Evolutionary conservation across 2,797 vertebrate species (phyloP).

Genomic region (Cossypha dichroa): DNA sequence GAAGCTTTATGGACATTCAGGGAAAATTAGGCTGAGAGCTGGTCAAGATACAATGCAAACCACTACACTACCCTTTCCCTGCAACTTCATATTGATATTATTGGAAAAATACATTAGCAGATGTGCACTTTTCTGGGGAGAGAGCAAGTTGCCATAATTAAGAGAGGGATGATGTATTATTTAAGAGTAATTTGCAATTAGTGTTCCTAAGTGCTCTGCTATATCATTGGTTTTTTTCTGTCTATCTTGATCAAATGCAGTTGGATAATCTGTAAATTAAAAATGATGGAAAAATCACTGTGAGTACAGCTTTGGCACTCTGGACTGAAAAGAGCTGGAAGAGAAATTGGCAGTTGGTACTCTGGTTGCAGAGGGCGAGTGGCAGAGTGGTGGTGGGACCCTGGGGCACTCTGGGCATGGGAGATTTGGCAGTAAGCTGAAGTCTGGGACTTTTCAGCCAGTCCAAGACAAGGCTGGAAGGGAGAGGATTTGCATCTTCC

Average conservation of each 20-base stretch:
- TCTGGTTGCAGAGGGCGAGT: not conserved
- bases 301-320: not conserved
- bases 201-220: slow-evolving; percentile 29
- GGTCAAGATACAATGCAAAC: not conserved
- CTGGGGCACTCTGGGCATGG: not conserved
- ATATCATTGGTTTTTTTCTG: slow-evolving; percentile 12
- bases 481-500: not conserved
- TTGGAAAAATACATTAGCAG: slow-evolving; percentile 32
- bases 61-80: not conserved
- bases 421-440: not conserved
- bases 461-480: not conserved
- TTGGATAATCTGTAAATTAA: slow-evolving; percentile 50
- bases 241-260: slow-evolving; percentile 39
- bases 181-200: slow-evolving; percentile 66
- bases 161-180: slow-evolving; percentile 30
- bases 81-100: slow-evolving; percentile 24
- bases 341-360: not conserved
- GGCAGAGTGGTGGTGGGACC: not conserved
- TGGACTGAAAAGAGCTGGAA: not conserved
- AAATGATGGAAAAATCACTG: not conserved
- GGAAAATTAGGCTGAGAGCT: not conserved
- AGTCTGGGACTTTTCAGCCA: not conserved
- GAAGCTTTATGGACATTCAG: not conserved
- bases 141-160: slow-evolving; percentile 40
- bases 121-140: not conserved